Base-by-base conservation (phyloP, 2,113 vertebrate genomes). In the Atractosteus spatula region DNA sequence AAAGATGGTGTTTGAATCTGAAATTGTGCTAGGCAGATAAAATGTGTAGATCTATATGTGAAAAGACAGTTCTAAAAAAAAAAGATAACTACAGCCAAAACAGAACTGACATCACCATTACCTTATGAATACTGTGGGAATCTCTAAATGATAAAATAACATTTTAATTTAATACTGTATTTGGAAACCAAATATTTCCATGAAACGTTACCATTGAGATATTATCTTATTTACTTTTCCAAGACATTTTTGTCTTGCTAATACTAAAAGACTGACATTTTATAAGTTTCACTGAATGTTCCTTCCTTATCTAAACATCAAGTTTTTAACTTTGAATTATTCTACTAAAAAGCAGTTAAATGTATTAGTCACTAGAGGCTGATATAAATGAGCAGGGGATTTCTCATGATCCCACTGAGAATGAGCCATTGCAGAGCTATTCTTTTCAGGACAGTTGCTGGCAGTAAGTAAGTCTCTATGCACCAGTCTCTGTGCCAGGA, bases 101-200 rank as follows among this genome's bases (percentile, higher is more conserved):
- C 14, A 76, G 75, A 82, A 75, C 76, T 82, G 7, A 72, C 11
- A 41, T 55, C 29, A 62, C 63, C 13, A 61, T 90, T 90, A 91
- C 89, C 88, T 90, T 74, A 51, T 76, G 73, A 81, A 83, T 79
- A 84, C 77, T 75, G 85, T 78, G 75, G 85, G 79, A 8, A 86
- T 81, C 69, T 89, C 89, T 92, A 83, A 77, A 72, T 77, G 81
- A 82, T 82, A 77, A 80, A 81, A 69, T 82, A 82, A 89, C 61
- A 86, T 73, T 75, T 75, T 71, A 75, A 78, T 74, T 29, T 69
- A 29, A 29, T 29, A 29, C 29, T 29, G 29, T 29, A 29, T 29
- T 29, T 29, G 29, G 29, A 29, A 29, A 51, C 47, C 5, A 7
- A 51, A 51, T 7, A 51, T 51, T 51, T 51, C 47, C 47, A 51